Evolutionary conservation across 2,113 vertebrate genomes (phyloP).

Genomic region (Promerops cafer): DNA sequence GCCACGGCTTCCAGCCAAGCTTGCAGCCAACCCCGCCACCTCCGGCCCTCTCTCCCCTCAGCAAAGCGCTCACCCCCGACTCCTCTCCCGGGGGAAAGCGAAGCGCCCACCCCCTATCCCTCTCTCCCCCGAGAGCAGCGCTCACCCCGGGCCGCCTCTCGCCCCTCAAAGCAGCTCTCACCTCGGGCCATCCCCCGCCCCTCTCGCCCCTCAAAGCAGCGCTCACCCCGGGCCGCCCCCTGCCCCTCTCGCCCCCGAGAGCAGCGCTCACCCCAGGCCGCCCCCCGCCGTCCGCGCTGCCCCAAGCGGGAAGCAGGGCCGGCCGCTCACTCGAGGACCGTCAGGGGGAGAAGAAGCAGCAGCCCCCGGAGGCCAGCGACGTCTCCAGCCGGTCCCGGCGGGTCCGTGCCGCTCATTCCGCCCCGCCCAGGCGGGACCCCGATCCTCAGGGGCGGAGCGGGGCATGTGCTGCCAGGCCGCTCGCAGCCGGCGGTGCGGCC

Average conservation of each 20-base stretch:
- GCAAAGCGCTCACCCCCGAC: too few species aligned
- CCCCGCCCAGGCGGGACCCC: not conserved
- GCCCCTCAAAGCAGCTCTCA: not conserved
- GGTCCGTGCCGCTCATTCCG: too few species aligned
- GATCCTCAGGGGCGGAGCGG: not conserved
- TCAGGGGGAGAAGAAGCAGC: fast-evolving
- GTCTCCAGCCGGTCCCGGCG: fast-evolving
- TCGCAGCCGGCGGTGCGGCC: fast-evolving
- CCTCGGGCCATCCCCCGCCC: not conserved
- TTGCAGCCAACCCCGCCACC: too few species aligned
- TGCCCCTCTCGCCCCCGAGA: too few species aligned
- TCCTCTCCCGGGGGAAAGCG: too few species aligned
- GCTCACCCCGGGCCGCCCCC: not conserved
- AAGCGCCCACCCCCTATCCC: too few species aligned
- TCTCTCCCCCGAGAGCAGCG: too few species aligned
- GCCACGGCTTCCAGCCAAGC: not conserved
- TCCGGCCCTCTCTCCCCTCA: not conserved
- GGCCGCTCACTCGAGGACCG: not conserved
- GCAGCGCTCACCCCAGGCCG: not conserved
- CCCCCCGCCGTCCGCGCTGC: not conserved
- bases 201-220: too few species aligned
- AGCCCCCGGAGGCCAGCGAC: fast-evolving
- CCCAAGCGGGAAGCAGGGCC: not conserved
- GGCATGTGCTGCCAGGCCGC: not conserved
- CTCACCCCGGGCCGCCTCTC: not conserved